These are phyloP conservation scores for Crematogaster levior DNA, from an alignment of 2,888 invertebrate species.

Conservation along the genomic window DNA sequence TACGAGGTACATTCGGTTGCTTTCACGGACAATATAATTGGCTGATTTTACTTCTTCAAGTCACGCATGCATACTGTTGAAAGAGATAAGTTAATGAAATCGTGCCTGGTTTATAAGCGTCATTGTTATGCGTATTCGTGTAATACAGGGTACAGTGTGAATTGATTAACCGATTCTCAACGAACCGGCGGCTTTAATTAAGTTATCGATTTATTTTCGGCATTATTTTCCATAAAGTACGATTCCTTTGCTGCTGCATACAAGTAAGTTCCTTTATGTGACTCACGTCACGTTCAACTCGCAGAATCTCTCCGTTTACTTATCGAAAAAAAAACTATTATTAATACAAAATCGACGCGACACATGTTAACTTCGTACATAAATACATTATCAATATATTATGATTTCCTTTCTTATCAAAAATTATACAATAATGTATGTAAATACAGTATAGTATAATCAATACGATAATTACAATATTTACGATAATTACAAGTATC, in stretches of 20 bases:
- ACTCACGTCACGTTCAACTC: constrained; percentile 73
- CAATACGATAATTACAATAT: constrained; percentile 24
- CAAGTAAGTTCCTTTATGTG: constrained; percentile 73
- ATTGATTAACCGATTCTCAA: constrained; percentile 81
- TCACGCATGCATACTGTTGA: constrained; percentile 79
- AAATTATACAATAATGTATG: constrained; percentile 42
- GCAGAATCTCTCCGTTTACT: constrained; percentile 44
- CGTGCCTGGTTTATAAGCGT: constrained; percentile 80
- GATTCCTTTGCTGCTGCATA: constrained; percentile 44
- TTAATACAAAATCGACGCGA: constrained; percentile 59
- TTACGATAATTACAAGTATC: no score
- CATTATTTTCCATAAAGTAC: constrained; percentile 74
- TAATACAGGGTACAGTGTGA: constrained; percentile 70
- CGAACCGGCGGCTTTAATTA: constrained; percentile 80
- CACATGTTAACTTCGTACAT: constrained; percentile 46
- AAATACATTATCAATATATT: constrained; percentile 43
- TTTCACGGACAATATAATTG: constrained; percentile 68
- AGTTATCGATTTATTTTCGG: constrained; percentile 84
- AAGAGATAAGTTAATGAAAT: constrained; percentile 84
- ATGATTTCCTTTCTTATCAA: constrained; percentile 26
- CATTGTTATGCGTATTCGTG: constrained; percentile 80
- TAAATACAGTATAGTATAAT: constrained; percentile 36
- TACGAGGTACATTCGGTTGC: constrained; percentile 41
- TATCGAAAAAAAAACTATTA: constrained; percentile 55
- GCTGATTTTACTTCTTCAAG: constrained; percentile 79